Conservation (phyloP, 2,888 invertebrate species). For the Agapetus fuscipes region DNA sequence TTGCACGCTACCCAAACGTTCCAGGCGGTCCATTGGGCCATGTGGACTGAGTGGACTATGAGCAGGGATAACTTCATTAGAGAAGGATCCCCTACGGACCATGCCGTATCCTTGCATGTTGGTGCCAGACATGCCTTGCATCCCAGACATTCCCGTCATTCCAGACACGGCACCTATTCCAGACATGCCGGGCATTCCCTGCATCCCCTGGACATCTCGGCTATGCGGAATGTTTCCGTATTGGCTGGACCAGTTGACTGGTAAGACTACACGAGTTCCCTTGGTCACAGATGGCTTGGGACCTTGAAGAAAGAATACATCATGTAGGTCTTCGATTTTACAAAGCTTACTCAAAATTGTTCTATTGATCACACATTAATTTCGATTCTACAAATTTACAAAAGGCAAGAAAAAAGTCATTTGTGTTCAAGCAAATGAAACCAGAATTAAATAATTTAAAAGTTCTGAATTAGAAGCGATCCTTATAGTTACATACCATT, state of each 20-base stretch:
- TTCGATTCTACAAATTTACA: conserved; percentile 8
- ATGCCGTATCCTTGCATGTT: conserved; percentile 33
- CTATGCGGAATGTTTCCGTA: conserved; percentile 39
- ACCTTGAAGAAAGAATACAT: too few relatives aligned
- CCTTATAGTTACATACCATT: too few relatives aligned
- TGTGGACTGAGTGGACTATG: conserved; percentile 44
- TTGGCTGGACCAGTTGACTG: conserved; percentile 42
- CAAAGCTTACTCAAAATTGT: not conserved
- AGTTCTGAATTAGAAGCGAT: too few relatives aligned
- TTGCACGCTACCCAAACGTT: conserved; percentile 28
- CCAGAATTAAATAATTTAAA: too few relatives aligned
- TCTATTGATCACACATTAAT: not conserved
- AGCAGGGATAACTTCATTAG: conserved; percentile 37
- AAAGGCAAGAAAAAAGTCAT: too few relatives aligned
- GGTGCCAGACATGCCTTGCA: conserved; percentile 34
- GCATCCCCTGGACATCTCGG: conserved; percentile 32
- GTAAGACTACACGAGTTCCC: conserved; percentile 53
- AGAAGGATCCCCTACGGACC: conserved; percentile 43
- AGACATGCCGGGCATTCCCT: conserved; percentile 5
- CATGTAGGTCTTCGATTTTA: too few relatives aligned
- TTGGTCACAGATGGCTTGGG: conserved; percentile 55
- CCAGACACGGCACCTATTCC: conserved; percentile 34
- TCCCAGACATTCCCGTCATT: conserved; percentile 28
- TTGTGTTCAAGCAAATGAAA: too few relatives aligned
- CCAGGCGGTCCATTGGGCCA: conserved; percentile 38